phyloP scores from a whole-genome alignment of 1,140 invertebrate species.

The Drosophila setifemur region DNA sequence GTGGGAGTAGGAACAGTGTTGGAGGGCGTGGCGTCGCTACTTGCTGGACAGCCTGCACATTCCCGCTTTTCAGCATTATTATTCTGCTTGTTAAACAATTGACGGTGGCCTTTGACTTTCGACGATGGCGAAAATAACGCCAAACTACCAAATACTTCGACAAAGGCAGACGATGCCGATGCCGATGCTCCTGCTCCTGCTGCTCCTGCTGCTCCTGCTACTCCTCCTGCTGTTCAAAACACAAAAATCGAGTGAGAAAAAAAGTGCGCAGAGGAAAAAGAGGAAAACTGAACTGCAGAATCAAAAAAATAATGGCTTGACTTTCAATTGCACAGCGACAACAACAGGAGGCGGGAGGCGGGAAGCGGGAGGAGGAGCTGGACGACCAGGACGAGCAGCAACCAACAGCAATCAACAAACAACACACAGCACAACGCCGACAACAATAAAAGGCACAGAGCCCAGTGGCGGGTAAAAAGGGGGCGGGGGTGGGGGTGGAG shows the following conservation, averaged over 20 bases:
- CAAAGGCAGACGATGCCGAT: too few relatives aligned
- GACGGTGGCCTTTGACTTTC: slow-evolving; percentile 63
- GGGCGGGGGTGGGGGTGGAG: slow-evolving; percentile 14
- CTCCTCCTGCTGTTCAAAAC: background rate
- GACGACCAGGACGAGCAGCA: slow-evolving; percentile 15
- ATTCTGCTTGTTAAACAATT: slow-evolving; percentile 75
- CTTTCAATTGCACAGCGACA: slow-evolving; percentile 72
- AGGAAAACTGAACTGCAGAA: slow-evolving; percentile 16
- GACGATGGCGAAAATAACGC: slow-evolving; percentile 51
- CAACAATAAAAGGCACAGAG: slow-evolving; percentile 62
- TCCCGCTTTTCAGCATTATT: slow-evolving; percentile 60
- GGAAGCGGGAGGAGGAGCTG: slow-evolving; percentile 2
- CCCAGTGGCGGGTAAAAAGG: background rate
- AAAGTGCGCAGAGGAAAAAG: background rate
- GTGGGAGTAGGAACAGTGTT: slow-evolving; percentile 5
- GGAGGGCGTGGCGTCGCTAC: background rate
- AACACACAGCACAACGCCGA: slow-evolving; percentile 41
- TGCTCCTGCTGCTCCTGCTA: too few relatives aligned
- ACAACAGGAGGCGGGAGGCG: slow-evolving; percentile 11
- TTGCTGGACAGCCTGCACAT: background rate
- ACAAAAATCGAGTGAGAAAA: background rate
- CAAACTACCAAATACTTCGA: slow-evolving; percentile 30
- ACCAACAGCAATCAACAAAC: slow-evolving; percentile 50
- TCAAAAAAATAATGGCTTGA: slow-evolving; percentile 65
- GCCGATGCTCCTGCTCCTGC: too few relatives aligned